Conservation (phyloP, 2,797 vertebrate species). For the Acridotheres tristis region DNA sequence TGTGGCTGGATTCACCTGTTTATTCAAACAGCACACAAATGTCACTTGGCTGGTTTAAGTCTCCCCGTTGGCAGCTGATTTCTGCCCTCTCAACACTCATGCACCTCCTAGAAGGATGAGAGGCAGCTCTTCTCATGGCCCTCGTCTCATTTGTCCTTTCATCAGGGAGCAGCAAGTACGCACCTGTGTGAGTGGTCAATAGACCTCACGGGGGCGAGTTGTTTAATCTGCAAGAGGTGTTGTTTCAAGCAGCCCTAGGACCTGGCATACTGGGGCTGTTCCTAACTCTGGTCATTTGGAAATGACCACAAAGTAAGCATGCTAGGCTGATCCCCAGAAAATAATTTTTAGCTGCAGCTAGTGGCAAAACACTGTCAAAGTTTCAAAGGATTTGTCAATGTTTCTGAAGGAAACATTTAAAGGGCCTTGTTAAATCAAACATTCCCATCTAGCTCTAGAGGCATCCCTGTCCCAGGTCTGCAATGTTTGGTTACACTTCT, state of each 20-base stretch:
- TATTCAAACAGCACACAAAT: neutral
- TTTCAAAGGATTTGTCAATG: constrained; percentile 40
- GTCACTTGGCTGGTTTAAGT: neutral
- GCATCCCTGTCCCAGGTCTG: constrained; percentile 2
- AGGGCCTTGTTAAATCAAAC: constrained; percentile 51
- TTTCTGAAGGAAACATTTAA: constrained; percentile 62
- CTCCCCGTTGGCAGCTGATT: neutral
- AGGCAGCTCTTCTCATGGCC: neutral
- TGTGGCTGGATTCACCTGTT: neutral
- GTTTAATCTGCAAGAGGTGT: neutral
- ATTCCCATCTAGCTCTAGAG: constrained; percentile 25
- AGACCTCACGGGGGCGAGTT: neutral
- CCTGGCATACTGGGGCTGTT: neutral
- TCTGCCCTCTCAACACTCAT: neutral
- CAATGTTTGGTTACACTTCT: constrained; percentile 18
- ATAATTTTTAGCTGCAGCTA: constrained; percentile 52
- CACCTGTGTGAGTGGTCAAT: neutral
- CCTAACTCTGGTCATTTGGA: neutral
- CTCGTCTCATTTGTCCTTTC: neutral
- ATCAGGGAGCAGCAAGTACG: neutral
- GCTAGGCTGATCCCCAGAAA: constrained; percentile 4
- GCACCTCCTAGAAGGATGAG: neutral
- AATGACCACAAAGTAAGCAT: neutral
- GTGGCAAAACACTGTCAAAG: constrained; percentile 42
- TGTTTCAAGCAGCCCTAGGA: neutral